Conservation (phyloP, 1,140 invertebrate species). For the Bacillus rossius region DNA sequence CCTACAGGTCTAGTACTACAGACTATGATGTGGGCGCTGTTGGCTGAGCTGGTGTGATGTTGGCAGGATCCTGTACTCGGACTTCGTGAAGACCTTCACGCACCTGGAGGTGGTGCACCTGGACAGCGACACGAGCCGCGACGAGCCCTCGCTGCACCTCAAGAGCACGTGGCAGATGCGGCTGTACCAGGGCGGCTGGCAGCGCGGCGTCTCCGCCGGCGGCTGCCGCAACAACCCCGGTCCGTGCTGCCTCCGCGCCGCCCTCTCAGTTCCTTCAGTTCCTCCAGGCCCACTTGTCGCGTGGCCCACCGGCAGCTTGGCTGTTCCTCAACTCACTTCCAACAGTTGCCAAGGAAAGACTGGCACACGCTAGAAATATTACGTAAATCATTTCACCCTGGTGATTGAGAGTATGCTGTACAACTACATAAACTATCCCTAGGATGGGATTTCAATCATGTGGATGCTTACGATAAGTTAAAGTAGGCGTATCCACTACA, state of each 20-base stretch:
- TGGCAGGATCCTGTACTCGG: conserved; percentile 69
- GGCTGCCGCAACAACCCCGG: conserved; percentile 86
- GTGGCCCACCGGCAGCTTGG: too few species aligned
- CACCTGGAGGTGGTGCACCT: conserved; percentile 83
- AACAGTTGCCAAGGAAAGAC: too few species aligned
- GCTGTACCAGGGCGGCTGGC: conserved; percentile 82
- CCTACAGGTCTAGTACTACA: too few species aligned
- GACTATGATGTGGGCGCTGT: neutral
- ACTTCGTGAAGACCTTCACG: conserved; percentile 79
- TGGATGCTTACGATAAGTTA: too few species aligned
- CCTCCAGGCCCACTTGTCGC: too few species aligned
- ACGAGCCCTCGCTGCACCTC: conserved; percentile 72
- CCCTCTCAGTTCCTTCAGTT: too few species aligned
- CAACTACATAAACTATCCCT: neutral
- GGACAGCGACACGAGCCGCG: conserved; percentile 76
- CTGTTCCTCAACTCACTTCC: too few species aligned
- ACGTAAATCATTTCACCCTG: too few species aligned
- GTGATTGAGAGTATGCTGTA: neutral
- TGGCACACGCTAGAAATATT: too few species aligned
- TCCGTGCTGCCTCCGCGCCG: conserved; percentile 28
- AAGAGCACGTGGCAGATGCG: conserved; percentile 81
- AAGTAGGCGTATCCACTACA: too few species aligned
- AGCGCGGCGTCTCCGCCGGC: conserved; percentile 80
- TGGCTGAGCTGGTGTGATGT: neutral
- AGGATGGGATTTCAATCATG: too few species aligned